Evolutionary conservation across 1,140 invertebrate species (phyloP).

Genomic region (Druon quercuslanigerum): DNA sequence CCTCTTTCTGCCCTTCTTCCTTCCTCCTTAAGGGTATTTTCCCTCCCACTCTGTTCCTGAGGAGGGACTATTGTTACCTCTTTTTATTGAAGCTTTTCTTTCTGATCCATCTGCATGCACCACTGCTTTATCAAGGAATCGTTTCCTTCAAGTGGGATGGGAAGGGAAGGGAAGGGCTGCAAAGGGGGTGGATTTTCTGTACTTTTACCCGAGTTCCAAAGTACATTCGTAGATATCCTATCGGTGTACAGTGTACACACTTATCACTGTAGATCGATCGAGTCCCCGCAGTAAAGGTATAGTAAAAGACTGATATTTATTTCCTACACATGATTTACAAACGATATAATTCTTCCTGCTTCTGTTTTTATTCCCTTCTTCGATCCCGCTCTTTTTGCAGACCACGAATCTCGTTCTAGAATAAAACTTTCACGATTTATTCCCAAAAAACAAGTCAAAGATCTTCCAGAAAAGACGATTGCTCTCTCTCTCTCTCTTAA

Average conservation of each 20-base stretch:
- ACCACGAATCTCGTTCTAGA: neutral
- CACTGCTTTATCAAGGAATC: slow-evolving; percentile 51
- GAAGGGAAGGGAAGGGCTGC: neutral
- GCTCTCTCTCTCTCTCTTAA: too few species aligned
- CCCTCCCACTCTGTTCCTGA: slow-evolving; percentile 8
- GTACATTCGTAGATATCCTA: neutral
- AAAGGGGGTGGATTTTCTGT: neutral
- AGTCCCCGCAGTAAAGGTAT: neutral
- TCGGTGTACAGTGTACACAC: neutral
- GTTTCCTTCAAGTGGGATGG: slow-evolving; percentile 33
- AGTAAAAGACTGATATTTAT: slow-evolving; percentile 28
- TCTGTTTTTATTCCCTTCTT: slow-evolving; percentile 8
- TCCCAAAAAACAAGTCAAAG: neutral
- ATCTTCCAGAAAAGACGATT: neutral
- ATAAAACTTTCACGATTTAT: neutral
- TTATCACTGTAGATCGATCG: neutral
- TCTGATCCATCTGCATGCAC: slow-evolving; percentile 47
- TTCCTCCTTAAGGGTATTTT: slow-evolving; percentile 1
- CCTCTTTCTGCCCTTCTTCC: neutral
- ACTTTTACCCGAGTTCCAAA: neutral
- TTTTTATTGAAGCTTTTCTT: slow-evolving; percentile 47
- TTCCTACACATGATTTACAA: slow-evolving; percentile 47
- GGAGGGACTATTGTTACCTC: slow-evolving; percentile 41
- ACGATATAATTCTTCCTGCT: slow-evolving; percentile 46
- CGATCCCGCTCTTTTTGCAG: neutral